Evolutionary conservation across 2,113 vertebrate species (phyloP).

Genomic region (Hyperoodon ampullatus): DNA sequence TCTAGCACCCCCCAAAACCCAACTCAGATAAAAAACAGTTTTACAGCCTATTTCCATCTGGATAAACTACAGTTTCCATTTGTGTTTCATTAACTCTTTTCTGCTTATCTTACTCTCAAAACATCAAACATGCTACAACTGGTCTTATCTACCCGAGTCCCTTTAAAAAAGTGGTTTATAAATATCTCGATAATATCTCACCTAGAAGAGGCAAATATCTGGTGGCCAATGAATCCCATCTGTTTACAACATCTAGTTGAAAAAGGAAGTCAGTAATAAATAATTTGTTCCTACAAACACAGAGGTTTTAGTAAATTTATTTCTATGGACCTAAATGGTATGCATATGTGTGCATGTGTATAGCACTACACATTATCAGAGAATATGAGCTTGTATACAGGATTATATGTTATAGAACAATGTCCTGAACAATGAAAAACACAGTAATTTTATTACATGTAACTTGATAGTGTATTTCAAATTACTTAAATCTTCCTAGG

Average conservation of each 20-base stretch:
- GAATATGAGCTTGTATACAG: not conserved
- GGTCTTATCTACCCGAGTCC: not conserved
- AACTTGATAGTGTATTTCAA: not conserved
- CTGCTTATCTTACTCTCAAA: not conserved
- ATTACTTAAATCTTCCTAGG: not conserved
- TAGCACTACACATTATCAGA: not conserved
- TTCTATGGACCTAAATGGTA: not conserved
- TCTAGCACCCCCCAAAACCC: not conserved
- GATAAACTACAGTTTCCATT: not conserved
- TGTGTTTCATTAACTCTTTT: not conserved
- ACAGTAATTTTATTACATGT: not conserved
- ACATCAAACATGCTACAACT: not conserved
- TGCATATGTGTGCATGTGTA: not conserved
- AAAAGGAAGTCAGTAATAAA: not conserved
- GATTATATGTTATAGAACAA: not conserved
- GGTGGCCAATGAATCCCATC: not conserved
- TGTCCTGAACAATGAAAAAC: not conserved
- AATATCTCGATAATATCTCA: not conserved
- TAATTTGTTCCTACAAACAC: not conserved
- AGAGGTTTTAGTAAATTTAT: not conserved
- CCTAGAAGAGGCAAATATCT: not conserved
- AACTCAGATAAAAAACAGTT: not conserved
- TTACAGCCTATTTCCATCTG: not conserved
- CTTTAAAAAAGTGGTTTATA: not conserved
- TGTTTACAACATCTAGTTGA: not conserved